Percentiles rank a stretch among this genome's conserved stretches.
Evolutionary conservation across 2,888 invertebrate genomes (phyloP).

Genomic region (Pachliopta kotzebuea): DNA sequence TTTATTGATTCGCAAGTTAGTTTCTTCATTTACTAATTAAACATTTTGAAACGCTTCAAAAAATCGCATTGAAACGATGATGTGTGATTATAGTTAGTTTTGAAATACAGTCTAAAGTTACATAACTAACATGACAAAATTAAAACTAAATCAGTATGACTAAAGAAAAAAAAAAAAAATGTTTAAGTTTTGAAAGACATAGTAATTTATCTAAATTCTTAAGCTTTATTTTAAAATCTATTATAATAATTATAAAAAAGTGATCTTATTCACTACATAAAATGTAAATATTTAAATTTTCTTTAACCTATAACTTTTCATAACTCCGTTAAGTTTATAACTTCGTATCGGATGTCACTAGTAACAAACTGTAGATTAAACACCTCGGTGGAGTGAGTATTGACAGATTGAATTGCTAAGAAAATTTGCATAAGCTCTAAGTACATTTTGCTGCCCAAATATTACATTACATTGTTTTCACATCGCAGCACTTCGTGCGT

Average conservation of each 20-base stretch:
- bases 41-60: too few species aligned
- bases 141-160: too few species aligned
- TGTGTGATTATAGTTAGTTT: too few species aligned
- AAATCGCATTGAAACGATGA: too few species aligned
- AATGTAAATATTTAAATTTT: too few species aligned
- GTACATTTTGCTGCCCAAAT: conserved; percentile 56
- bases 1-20: too few species aligned
- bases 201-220: background rate
- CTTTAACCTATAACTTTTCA: too few species aligned
- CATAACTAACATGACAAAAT: too few species aligned
- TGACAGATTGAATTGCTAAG: conserved; percentile 49
- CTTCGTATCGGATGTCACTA: background rate
- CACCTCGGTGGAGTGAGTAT: conserved; percentile 37
- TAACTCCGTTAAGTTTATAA: background rate
- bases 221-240: background rate
- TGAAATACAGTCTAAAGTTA: too few species aligned
- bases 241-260: background rate
- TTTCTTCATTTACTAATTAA: too few species aligned
- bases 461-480: conserved; percentile 59
- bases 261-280: background rate
- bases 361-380: conserved; percentile 25
- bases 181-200: background rate
- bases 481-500: conserved; percentile 51
- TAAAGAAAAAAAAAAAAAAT: too few species aligned
- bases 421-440: conserved; percentile 38